phyloP scores from a whole-genome alignment of 2,888 invertebrate genomes.

The Monochamus alternatus region DNA sequence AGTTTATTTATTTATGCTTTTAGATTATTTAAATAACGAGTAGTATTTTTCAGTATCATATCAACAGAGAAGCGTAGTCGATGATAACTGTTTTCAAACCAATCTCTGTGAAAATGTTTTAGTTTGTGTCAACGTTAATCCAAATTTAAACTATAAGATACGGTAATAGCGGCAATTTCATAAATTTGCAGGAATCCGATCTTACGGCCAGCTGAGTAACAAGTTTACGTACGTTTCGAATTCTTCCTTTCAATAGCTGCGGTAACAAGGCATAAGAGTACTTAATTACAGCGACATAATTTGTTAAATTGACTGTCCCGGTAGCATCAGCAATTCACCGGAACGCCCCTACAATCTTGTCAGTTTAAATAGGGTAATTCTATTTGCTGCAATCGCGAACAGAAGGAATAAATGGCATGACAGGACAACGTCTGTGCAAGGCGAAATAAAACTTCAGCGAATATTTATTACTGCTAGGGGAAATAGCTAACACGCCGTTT shows the following conservation, averaged over 20 bases:
- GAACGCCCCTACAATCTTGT: constrained; percentile 40
- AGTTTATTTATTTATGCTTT: no score
- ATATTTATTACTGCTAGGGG: no score
- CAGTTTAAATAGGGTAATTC: constrained; percentile 32
- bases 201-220: constrained; percentile 1
- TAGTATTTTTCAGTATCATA: no score
- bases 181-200: neutral
- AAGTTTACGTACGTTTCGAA: constrained; percentile 1
- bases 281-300: constrained; percentile 42
- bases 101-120: no score
- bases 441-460: neutral
- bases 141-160: neutral
- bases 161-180: neutral
- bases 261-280: constrained; percentile 9
- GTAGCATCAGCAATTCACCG: constrained; percentile 44
- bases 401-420: constrained; percentile 12
- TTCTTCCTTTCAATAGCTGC: constrained; percentile 7
- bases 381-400: constrained; percentile 35
- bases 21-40: no score
- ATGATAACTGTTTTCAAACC: no score
- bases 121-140: no score
- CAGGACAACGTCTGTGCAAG: neutral
- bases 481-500: no score
- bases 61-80: no score
- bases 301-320: constrained; percentile 46